Evolutionary conservation across 2,113 vertebrate genomes (phyloP).

Genomic region (Xyliphius kryptos): DNA sequence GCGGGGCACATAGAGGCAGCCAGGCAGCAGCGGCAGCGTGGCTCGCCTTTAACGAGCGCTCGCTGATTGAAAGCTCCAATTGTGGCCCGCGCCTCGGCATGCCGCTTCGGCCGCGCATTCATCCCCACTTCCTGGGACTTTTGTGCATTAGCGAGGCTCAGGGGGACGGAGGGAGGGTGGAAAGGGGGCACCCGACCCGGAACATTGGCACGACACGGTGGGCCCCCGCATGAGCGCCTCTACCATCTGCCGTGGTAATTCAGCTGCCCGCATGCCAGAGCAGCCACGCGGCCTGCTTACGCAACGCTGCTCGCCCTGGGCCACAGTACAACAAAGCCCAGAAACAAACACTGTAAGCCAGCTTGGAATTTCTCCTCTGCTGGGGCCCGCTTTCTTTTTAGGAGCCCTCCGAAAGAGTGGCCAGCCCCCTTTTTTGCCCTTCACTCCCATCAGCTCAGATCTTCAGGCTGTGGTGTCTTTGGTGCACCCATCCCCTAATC

Average conservation of each 20-base stretch:
- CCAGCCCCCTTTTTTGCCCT: slow-evolving; percentile 43
- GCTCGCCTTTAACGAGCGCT: slow-evolving; percentile 41
- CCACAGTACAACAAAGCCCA: slow-evolving; percentile 44
- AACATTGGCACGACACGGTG: slow-evolving; percentile 50
- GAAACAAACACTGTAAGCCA: slow-evolving; percentile 47
- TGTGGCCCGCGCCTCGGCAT: slow-evolving; percentile 58
- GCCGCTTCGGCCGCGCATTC: slow-evolving; percentile 52
- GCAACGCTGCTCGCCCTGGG: slow-evolving; percentile 43
- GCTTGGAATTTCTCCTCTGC: slow-evolving; percentile 37
- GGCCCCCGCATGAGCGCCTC: slow-evolving; percentile 43
- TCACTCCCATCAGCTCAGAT: slow-evolving; percentile 31
- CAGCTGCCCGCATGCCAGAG: slow-evolving; percentile 60
- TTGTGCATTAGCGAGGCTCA: slow-evolving; percentile 54
- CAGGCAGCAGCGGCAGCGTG: slow-evolving; percentile 44
- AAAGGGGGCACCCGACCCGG: slow-evolving; percentile 52
- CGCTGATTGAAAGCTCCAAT: slow-evolving; percentile 60
- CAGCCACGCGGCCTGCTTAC: slow-evolving; percentile 51
- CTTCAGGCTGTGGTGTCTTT: slow-evolving; percentile 21
- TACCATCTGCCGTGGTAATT: slow-evolving; percentile 68
- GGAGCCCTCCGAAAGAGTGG: slow-evolving; percentile 40
- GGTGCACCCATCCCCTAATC: slow-evolving; percentile 3
- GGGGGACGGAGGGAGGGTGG: slow-evolving; percentile 27
- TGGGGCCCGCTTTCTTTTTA: slow-evolving; percentile 50
- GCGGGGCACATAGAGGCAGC: slow-evolving; percentile 39
- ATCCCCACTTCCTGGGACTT: slow-evolving; percentile 65